phyloP scores from a whole-genome alignment of 2,888 invertebrate species.

The Rugalucina vietnamica region DNA sequence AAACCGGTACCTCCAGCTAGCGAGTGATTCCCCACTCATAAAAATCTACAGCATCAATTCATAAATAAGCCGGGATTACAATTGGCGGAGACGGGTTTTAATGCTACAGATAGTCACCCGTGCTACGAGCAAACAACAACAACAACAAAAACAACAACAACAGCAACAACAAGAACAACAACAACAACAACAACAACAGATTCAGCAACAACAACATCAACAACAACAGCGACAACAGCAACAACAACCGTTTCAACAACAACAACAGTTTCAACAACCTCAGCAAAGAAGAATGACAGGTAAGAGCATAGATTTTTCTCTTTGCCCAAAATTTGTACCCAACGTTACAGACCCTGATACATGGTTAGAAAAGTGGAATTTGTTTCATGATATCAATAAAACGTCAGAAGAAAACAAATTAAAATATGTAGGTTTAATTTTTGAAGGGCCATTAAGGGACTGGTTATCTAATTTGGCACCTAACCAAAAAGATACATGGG shows the following conservation, averaged over 20 bases:
- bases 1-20: no score
- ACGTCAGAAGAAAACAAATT: neutral
- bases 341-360: neutral
- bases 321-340: neutral
- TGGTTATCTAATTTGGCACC: neutral
- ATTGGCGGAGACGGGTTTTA: no score
- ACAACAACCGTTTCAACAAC: neutral
- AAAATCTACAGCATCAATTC: no score
- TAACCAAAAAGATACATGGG: neutral
- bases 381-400: neutral
- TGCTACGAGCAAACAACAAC: no score
- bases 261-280: neutral
- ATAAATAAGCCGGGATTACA: no score
- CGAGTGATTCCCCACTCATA: no score
- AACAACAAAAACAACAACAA: neutral
- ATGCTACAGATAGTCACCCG: no score
- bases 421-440: slow-evolving; percentile 7
- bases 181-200: neutral
- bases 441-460: neutral
- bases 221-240: neutral
- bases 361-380: neutral
- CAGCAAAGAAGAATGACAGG: neutral
- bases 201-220: neutral
- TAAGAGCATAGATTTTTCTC: neutral
- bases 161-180: neutral